phyloP scores from a whole-genome alignment of 2,113 vertebrate species.

The Heterotis niloticus region DNA sequence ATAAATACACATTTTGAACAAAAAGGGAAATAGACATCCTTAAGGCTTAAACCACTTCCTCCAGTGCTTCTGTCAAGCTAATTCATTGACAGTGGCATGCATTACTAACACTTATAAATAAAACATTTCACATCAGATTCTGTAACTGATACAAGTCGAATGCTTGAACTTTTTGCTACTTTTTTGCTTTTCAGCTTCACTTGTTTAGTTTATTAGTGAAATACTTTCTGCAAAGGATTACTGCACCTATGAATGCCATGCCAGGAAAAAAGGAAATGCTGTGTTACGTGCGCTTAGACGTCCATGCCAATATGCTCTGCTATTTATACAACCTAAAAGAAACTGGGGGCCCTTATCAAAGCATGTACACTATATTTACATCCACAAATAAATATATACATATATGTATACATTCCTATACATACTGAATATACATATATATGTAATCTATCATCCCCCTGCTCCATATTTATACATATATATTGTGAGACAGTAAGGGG shows the following conservation, averaged over 20 bases:
- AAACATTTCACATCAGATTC: conserved; percentile 64
- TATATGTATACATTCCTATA: conserved; percentile 29
- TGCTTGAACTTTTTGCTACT: conserved; percentile 49
- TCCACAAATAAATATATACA: conserved; percentile 37
- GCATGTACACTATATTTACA: conserved; percentile 57
- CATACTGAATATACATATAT: neutral
- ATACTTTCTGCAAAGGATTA: conserved; percentile 66
- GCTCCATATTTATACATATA: neutral
- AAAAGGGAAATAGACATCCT: conserved; percentile 69
- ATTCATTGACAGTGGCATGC: conserved; percentile 80
- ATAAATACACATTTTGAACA: conserved; percentile 57
- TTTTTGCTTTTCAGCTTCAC: conserved; percentile 40
- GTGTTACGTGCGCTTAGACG: conserved; percentile 82
- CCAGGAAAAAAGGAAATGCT: conserved; percentile 71
- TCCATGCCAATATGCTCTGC: conserved; percentile 75
- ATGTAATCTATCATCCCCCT: conserved; percentile 20
- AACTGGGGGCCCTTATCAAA: conserved; percentile 58
- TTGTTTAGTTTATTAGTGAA: conserved; percentile 45
- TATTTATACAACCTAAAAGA: conserved; percentile 61
- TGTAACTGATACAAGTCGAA: conserved; percentile 48
- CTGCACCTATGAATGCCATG: conserved; percentile 84
- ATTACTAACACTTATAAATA: conserved; percentile 69
- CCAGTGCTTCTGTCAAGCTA: conserved; percentile 68
- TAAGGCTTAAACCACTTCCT: conserved; percentile 67
- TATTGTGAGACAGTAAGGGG: too few relatives aligned